Evolutionary conservation across 2,113 vertebrate species (phyloP).

Genomic region (Mirounga angustirostris): DNA sequence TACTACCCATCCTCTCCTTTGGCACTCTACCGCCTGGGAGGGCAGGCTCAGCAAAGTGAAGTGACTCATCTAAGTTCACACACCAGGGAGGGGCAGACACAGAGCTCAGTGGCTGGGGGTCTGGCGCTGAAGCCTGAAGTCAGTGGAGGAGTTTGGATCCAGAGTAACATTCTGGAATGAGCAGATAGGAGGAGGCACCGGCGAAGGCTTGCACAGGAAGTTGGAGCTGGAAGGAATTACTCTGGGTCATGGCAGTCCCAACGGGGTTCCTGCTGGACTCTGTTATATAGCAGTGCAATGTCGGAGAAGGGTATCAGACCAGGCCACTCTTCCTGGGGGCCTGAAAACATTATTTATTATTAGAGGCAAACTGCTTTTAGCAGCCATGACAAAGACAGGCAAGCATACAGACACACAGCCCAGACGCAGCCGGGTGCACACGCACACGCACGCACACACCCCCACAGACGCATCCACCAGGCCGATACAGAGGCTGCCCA

Average conservation of each 20-base stretch:
- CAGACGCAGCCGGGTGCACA: neutral
- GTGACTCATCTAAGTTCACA: neutral
- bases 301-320: neutral
- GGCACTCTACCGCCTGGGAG: neutral
- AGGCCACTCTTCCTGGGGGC: too few species aligned
- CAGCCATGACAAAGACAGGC: neutral
- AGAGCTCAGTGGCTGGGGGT: too few species aligned
- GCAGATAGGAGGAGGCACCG: accelerated
- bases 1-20: neutral
- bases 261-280: neutral
- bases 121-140: neutral
- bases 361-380: neutral
- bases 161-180: neutral
- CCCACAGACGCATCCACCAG: neutral
- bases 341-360: neutral
- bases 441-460: accelerated
- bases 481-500: neutral
- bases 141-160: neutral
- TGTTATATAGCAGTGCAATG: accelerated
- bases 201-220: neutral
- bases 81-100: neutral
- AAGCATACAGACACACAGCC: neutral
- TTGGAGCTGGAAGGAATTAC: neutral
- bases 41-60: neutral
- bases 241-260: neutral